Base-by-base conservation (phyloP, 2,113 vertebrate genomes). In the Periophthalmus modestus region DNA sequence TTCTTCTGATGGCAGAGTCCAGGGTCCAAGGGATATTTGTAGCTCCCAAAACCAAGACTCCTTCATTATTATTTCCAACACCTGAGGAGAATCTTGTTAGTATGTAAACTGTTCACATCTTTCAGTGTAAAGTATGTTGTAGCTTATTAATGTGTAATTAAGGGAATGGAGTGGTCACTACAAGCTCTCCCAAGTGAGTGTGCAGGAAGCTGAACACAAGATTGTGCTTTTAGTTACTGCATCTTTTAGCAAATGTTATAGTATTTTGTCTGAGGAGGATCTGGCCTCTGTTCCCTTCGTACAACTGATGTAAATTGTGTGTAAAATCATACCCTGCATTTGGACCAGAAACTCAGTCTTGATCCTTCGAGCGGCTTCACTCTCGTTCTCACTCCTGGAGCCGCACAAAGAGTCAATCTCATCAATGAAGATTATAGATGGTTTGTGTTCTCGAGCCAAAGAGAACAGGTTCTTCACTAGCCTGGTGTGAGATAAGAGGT, bases 371-470 rank as follows among this genome's bases (percentile, higher is more conserved):
- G 96, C 97, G 15, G 95, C 95, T 80, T 98, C 97, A 0, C 96
- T 98, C 89, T 98, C 97, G 79, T 98, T 97, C 89, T 97, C 96
- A 73, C 94, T 97, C 84, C 97, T 92, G 48, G 96, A 98, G 10
- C 95, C 95, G 0, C 97, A 98, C 1, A 98, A 91, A 19, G 97
- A 98, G 87, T 98, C 97, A 23, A 98, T 94, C 89, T 98, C 97
- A 79, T 98, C 97, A 46, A 98, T 98, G 87, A 98, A 98, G 81
- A 98, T 98, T 86, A 98, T 98, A 0, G 97, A 98, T 39, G 97
- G 97, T 67, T 95, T 96, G 89, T 96, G 92, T 78, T 97, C 94
- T 84, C 96, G 91, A 71, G 97, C 97, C 81, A 98, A 89, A 21
- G 93, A 91, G 87, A 98, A 98, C 80, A 98, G 92, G 85, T 93